phyloP scores from a whole-genome alignment of 1,140 invertebrate species.

The Trichoplusia ni region DNA sequence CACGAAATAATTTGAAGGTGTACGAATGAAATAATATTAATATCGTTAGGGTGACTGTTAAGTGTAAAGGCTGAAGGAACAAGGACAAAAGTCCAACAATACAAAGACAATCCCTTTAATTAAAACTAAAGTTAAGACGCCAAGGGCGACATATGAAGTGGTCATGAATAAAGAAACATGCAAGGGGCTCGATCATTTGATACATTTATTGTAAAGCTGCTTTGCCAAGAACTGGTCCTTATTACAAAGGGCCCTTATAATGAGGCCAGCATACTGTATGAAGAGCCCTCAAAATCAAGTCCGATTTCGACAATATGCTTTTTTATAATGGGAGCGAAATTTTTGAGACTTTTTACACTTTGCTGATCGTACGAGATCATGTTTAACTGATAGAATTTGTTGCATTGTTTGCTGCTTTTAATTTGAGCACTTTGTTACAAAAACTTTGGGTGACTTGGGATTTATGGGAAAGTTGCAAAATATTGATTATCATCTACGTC shows the following conservation, averaged over 20 bases:
- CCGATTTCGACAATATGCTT: constrained; percentile 70
- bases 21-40: no score
- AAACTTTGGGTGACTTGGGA: not conserved
- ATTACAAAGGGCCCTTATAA: constrained; percentile 80
- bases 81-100: not conserved
- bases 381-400: constrained; percentile 12
- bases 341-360: constrained; percentile 43
- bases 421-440: not conserved
- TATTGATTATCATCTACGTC: no score
- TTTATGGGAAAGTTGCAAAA: no score
- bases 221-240: constrained; percentile 76
- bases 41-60: no score
- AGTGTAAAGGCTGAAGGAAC: no score
- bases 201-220: constrained; percentile 77
- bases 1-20: no score
- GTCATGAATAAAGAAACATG: constrained; percentile 67
- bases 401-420: constrained; percentile 14
- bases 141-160: constrained; percentile 54
- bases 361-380: constrained; percentile 24
- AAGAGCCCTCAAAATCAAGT: constrained; percentile 69
- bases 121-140: constrained; percentile 71
- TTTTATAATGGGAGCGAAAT: constrained; percentile 61
- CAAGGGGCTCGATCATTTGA: constrained; percentile 73
- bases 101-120: constrained; percentile 64
- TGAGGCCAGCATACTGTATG: constrained; percentile 75